Evolutionary conservation across 2,888 invertebrate genomes (phyloP).

Genomic region (Prosopocoilus inquinatus): DNA sequence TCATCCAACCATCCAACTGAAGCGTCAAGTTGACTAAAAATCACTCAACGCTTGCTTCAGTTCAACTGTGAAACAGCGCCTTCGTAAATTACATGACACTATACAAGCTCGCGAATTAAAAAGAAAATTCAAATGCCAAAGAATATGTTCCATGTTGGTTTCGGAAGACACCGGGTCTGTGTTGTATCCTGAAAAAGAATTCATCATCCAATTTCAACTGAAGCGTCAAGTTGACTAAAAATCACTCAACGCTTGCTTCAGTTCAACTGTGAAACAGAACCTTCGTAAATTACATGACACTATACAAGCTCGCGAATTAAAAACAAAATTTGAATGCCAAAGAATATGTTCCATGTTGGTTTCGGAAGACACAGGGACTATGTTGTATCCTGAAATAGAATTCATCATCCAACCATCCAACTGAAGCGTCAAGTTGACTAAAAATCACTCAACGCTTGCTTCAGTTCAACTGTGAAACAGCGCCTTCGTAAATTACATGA

Average conservation of each 20-base stretch:
- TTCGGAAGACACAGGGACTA: slow-evolving; percentile 22
- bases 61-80: too few relatives aligned
- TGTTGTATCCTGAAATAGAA: slow-evolving; percentile 22
- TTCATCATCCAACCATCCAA: neutral
- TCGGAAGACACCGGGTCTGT: slow-evolving; percentile 21
- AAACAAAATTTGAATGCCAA: too few relatives aligned
- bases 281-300: too few relatives aligned
- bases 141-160: slow-evolving; percentile 36
- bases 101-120: too few relatives aligned
- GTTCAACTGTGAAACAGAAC: too few relatives aligned
- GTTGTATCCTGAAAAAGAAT: slow-evolving; percentile 22
- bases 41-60: too few relatives aligned
- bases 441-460: neutral
- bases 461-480: too few relatives aligned
- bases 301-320: too few relatives aligned
- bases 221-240: neutral
- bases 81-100: too few relatives aligned
- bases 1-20: neutral
- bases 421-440: neutral
- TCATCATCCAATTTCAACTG: slow-evolving; percentile 2
- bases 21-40: neutral
- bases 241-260: too few relatives aligned
- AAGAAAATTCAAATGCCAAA: too few relatives aligned
- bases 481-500: too few relatives aligned
- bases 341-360: slow-evolving; percentile 37